A percentile compares a stretch with the other conserved stretches of the same genome.
These are phyloP conservation scores for Campoletis raptor DNA, from an alignment of 2,888 invertebrate species.

Conservation along the genomic window DNA sequence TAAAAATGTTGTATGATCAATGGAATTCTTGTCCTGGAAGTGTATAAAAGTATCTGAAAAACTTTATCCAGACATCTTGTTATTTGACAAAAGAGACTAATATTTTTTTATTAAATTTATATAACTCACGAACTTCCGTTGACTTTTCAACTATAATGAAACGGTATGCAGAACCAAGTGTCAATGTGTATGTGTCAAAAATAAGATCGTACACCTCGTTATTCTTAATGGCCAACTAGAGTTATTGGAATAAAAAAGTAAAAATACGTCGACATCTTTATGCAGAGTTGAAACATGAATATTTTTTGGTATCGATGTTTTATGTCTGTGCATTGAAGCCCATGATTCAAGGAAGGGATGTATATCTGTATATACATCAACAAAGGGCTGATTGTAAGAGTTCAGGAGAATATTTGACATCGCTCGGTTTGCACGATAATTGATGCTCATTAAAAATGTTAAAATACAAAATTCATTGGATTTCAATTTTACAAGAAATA, in stretches of 20 bases:
- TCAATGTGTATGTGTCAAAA: neutral
- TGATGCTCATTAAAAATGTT: neutral
- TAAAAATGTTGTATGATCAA: no score
- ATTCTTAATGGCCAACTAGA: neutral
- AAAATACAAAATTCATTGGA: neutral
- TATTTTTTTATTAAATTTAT: constrained; percentile 7
- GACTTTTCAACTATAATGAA: neutral
- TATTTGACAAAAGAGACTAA: no score
- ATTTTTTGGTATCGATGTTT: neutral
- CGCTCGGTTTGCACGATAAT: constrained; percentile 19
- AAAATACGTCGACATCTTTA: neutral
- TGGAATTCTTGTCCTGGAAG: no score
- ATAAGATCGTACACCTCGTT: neutral
- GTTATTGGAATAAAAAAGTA: neutral
- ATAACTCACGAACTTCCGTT: neutral
- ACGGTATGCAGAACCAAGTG: neutral
- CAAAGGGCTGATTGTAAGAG: neutral
- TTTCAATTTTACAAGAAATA: no score
- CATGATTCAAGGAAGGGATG: no score
- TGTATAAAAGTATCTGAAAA: no score
- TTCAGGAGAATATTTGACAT: neutral
- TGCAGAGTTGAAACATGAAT: neutral
- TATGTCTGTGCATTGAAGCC: neutral
- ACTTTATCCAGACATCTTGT: no score
- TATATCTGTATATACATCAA: neutral